Conservation (phyloP, 2,888 invertebrate species). For the Bombylius major region DNA sequence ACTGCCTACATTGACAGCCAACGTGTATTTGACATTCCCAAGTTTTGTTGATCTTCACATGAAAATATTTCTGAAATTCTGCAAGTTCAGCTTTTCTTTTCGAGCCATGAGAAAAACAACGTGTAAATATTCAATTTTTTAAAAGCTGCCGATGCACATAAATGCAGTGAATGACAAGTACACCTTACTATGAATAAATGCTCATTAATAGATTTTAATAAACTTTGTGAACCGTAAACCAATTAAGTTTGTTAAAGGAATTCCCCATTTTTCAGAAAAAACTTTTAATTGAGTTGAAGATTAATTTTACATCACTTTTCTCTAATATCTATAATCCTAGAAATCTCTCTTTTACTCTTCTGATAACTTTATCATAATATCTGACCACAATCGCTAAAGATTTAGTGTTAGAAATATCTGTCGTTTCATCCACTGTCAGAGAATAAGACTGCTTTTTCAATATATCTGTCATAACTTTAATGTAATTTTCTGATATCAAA, state of each 20-base stretch:
- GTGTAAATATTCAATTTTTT: constrained; percentile 4
- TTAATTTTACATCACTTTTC: too few species aligned
- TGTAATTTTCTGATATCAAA: background rate
- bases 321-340: too few species aligned
- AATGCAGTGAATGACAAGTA: constrained; percentile 6
- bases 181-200: constrained; percentile 2
- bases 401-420: constrained; percentile 1
- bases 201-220: background rate
- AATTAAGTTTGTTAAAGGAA: background rate
- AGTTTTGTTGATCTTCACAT: constrained; percentile 9
- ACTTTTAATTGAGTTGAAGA: too few species aligned
- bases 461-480: background rate
- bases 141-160: constrained; percentile 3
- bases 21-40: constrained; percentile 11
- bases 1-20: constrained; percentile 13
- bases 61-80: constrained; percentile 11
- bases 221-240: background rate
- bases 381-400: constrained; percentile 1
- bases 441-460: background rate
- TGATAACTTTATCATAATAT: background rate
- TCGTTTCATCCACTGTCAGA: constrained; percentile 8
- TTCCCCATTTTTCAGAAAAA: too few species aligned
- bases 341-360: background rate
- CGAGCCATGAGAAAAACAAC: constrained; percentile 3
- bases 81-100: constrained; percentile 3